These are phyloP conservation scores for Cephalopterus ornatus DNA, from an alignment of 2,113 vertebrate species.

Conservation along the genomic window DNA sequence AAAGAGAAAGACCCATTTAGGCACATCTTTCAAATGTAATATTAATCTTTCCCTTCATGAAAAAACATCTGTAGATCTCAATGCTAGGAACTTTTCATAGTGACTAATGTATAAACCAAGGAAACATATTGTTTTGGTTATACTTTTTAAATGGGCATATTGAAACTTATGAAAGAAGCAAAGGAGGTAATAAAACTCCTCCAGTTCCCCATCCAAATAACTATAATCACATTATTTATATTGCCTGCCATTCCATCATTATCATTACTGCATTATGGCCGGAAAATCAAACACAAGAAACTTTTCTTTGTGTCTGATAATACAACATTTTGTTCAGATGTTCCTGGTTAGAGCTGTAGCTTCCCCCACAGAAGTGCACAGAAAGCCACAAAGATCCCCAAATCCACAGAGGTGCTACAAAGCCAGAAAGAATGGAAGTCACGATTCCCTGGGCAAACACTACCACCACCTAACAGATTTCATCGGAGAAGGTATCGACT, in stretches of 20 bases:
- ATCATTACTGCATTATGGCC: constrained; percentile 34
- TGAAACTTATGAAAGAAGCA: constrained; percentile 18
- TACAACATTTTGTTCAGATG: constrained; percentile 37
- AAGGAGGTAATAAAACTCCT: constrained; percentile 28
- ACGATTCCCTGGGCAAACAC: neutral
- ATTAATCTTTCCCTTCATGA: neutral
- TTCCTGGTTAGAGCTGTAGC: constrained; percentile 29
- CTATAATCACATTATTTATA: constrained; percentile 58
- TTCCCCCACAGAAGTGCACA: constrained; percentile 21
- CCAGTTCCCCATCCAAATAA: neutral
- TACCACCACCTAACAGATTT: neutral
- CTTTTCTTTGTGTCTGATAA: constrained; percentile 44
- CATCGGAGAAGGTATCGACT: neutral
- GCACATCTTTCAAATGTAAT: neutral
- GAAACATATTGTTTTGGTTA: constrained; percentile 17
- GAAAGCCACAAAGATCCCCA: constrained; percentile 18
- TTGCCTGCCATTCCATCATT: constrained; percentile 58
- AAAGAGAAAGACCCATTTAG: neutral
- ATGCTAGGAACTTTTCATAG: constrained; percentile 3
- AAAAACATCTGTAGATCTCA: neutral
- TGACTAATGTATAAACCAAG: neutral
- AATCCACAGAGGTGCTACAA: constrained; percentile 21
- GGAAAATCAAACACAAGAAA: constrained; percentile 52
- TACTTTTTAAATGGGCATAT: constrained; percentile 18
- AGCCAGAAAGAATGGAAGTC: neutral